phyloP scores from a whole-genome alignment of 1,140 invertebrate genomes.

The Ephestia elutella region DNA sequence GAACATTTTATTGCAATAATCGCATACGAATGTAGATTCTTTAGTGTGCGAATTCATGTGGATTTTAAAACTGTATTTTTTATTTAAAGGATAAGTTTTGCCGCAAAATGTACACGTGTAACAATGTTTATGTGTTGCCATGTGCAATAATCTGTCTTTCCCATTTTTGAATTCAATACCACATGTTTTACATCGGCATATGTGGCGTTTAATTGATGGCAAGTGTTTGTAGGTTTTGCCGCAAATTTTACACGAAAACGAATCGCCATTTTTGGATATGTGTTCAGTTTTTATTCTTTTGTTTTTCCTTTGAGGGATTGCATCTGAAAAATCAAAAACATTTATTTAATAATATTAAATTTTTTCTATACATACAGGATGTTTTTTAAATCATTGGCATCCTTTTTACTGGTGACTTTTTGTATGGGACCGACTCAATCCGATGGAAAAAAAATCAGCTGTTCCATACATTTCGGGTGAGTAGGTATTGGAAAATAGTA shows the following conservation, averaged over 20 bases:
- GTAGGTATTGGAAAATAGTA: no score
- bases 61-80: not conserved
- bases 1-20: conserved; percentile 17
- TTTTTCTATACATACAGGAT: no score
- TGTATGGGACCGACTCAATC: no score
- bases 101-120: conserved; percentile 13
- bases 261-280: no score
- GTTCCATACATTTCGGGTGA: no score
- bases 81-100: not conserved
- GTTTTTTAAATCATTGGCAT: no score
- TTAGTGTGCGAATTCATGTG: conserved; percentile 14
- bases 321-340: no score
- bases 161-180: not conserved
- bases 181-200: not conserved
- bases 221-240: not conserved
- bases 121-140: not conserved
- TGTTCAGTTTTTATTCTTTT: no score
- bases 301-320: no score
- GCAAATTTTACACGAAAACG: not conserved
- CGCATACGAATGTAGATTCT: conserved; percentile 11
- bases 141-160: not conserved
- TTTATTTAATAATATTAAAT: no score
- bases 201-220: not conserved
- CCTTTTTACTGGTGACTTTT: no score
- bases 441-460: no score